Evolutionary conservation across 2,113 vertebrate genomes (phyloP), one percentile per base, ranked within the genome.

Genomic region (Osmerus eperlanus): DNA sequence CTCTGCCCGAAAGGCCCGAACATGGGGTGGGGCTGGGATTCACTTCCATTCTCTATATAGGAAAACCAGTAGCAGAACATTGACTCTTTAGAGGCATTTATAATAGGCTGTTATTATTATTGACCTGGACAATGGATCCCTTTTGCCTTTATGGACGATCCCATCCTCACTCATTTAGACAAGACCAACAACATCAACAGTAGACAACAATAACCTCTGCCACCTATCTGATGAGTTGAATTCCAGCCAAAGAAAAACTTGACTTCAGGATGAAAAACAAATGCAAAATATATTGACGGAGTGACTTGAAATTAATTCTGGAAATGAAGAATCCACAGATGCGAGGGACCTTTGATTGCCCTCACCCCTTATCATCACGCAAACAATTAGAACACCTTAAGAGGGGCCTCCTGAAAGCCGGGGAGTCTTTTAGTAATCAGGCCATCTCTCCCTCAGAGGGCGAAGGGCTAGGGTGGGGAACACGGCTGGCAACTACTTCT

Each of bases 331-430:
- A 77, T 70, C 76, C 80, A 75, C 41, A 77, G 79, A 74, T 74
- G 68, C 74, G 68, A 76, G 65, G 72, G 70, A 69, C 59, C 74
- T 77, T 82, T 89, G 83, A 88, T 89, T 86, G 79, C 81, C 80
- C 75, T 70, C 84, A 79, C 75, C 78, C 71, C 82, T 89, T 79
- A 83, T 87, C 84, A 84, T 82, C 67, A 65, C 81, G 87, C 83
- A 89, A 87, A 90, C 88, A 91, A 86, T 81, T 77, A 88, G 79
- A 83, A 83, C 86, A 85, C 75, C 86, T 85, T 79, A 82, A 90
- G 89, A 85, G 81, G 81, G 79, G 80, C 84, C 84, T 89, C 75
- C 75, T 85, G 81, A 67, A 70, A 29, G 67, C 25, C 64, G 73
- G 51, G 54, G 58, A 13, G 23, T 19, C 19, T 19, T 25, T 9